A percentile compares a stretch with the other conserved stretches of the same genome.
These are phyloP conservation scores for Takifugu flavidus DNA, from an alignment of 2,113 vertebrate genomes.

Conservation along the genomic window DNA sequence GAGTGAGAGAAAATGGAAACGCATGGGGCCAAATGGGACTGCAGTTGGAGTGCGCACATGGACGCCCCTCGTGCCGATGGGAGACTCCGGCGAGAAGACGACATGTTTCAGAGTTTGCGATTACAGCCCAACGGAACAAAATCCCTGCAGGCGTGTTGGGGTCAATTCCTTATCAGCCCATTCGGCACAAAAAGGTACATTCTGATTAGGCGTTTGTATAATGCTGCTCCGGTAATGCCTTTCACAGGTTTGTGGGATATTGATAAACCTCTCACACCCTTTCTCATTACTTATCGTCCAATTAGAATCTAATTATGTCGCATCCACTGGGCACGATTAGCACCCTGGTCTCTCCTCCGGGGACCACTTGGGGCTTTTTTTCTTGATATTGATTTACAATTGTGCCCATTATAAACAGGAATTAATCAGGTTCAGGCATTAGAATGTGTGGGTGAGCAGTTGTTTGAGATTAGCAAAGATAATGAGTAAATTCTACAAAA, in stretches of 20 bases:
- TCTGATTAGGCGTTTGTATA: conserved; percentile 68
- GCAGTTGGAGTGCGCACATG: conserved; percentile 2
- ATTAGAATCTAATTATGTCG: conserved; percentile 78
- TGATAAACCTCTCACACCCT: conserved; percentile 72
- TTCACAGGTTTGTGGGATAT: conserved; percentile 71
- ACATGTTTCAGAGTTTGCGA: conserved; percentile 28
- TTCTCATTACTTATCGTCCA: conserved; percentile 73
- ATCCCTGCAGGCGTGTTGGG: conserved; percentile 54
- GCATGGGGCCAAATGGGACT: conserved; percentile 3
- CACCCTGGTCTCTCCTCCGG: conserved; percentile 63
- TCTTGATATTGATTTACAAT: conserved; percentile 67
- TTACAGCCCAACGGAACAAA: conserved; percentile 44
- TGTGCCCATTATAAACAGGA: conserved; percentile 48
- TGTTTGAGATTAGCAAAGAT: conserved; percentile 40
- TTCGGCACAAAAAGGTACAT: conserved; percentile 67
- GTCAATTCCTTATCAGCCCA: conserved; percentile 61
- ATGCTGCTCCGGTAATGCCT: conserved; percentile 65
- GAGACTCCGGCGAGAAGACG: background rate
- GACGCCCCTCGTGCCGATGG: background rate
- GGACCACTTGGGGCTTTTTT: conserved; percentile 54
- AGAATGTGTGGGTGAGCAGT: conserved; percentile 41
- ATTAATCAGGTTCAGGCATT: conserved; percentile 61
- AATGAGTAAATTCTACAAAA: conserved; percentile 12
- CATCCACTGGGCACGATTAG: conserved; percentile 68
- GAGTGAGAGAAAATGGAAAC: conserved; percentile 60